Base-by-base conservation (phyloP, 2,797 vertebrate species). In the Mionectes olivaceus region DNA sequence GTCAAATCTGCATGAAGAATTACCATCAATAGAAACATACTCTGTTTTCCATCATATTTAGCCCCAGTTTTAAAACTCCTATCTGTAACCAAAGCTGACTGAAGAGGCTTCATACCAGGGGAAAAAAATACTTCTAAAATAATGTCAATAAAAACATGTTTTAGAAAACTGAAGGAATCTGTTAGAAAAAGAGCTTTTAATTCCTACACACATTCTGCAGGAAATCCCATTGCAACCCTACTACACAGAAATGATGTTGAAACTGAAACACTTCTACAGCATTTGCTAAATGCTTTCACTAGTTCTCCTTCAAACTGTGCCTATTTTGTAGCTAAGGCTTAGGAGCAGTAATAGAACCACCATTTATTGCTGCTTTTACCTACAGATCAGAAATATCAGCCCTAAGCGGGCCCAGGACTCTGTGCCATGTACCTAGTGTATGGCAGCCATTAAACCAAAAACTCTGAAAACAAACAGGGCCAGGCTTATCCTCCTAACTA, bases 1-100 rank as follows among this genome's bases (percentile, higher is more conserved):
- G 91, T 91, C 89, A 95, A 90, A 91, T 96, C 93, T 96, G 79
- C 94, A 94, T 79, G 93, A 95, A 86, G 83, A 88, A 94, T 65
- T 88, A 74, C 77, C 70, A 93, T 88, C 91, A 52, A 78, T 47
- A 90, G 88, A 93, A 93, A 88, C 1, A 4, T 37, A 61, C 47
- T 92, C 83, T 86, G 43, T 90, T 94, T 89, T 79, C 74, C 28
- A 90, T 73, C 52, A 33, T 84, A 84, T 91, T 94, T 84, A 83
- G 84, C 67, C 47, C 18, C 46, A 69, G 70, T 76, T 94, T 91
- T 94, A 90, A 90, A 96, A 93, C 32, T 78, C 55, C 2, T 57
- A 82, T 93, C 81, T 85, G 90, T 90, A 95, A 95, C 75, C 75
- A 53, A 89, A 90, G 70, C 44, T 92, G 93, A 94, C 47, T 56